Conservation (phyloP, 2,113 vertebrate species). For the Oreochromis niloticus region DNA sequence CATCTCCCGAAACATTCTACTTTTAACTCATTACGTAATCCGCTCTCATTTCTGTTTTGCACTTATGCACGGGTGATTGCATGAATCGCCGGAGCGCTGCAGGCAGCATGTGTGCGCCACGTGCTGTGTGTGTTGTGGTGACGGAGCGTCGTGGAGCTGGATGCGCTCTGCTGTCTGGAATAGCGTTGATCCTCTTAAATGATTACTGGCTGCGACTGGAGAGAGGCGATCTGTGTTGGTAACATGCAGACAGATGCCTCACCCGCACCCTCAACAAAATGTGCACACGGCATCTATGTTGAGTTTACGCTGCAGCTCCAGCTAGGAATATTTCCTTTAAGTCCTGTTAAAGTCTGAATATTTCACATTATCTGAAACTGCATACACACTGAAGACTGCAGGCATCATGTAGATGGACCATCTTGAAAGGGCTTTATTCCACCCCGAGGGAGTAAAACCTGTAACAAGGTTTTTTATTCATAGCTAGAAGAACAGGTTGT, state of each 20-base stretch:
- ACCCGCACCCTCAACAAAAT: not conserved
- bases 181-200: slow-evolving; percentile 70
- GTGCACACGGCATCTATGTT: not conserved
- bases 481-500: slow-evolving; percentile 12
- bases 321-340: not conserved
- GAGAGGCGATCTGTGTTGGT: slow-evolving; percentile 12
- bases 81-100: not conserved
- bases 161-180: slow-evolving; percentile 57
- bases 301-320: not conserved
- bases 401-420: not conserved
- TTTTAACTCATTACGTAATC: slow-evolving; percentile 54
- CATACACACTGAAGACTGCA: not conserved
- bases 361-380: not conserved
- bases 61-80: slow-evolving; percentile 40
- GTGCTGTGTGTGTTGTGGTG: slow-evolving; percentile 48
- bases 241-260: slow-evolving; percentile 42
- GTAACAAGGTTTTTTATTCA: not conserved
- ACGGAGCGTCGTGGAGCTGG: slow-evolving; percentile 14
- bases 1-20: not conserved
- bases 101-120: slow-evolving; percentile 41
- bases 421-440: not conserved
- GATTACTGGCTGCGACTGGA: slow-evolving; percentile 42
- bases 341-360: not conserved
- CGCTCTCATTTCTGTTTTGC: not conserved
- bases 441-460: not conserved